Conservation (phyloP, 2,888 invertebrate genomes). For the Agrochola circellaris region DNA sequence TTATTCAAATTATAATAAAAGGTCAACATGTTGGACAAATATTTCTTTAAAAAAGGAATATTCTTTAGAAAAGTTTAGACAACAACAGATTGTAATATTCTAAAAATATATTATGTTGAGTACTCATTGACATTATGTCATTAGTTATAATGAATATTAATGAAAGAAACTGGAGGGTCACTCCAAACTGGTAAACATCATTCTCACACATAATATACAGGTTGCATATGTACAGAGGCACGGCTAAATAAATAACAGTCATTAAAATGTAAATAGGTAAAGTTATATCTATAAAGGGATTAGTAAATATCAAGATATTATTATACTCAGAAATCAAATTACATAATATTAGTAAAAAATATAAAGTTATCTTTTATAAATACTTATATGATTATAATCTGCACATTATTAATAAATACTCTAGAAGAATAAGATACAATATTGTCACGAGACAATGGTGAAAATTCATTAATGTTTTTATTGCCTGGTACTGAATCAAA, state of each 20-base stretch:
- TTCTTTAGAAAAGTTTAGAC: neutral
- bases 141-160: slow-evolving; percentile 47
- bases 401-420: slow-evolving; percentile 23
- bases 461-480: slow-evolving; percentile 62
- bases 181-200: slow-evolving; percentile 45
- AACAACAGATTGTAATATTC: slow-evolving; percentile 3
- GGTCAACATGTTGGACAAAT: neutral
- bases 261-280: slow-evolving; percentile 26
- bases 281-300: slow-evolving; percentile 20
- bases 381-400: slow-evolving; percentile 25
- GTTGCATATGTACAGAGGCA: slow-evolving; percentile 39
- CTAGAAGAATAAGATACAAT: slow-evolving; percentile 41
- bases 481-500: slow-evolving; percentile 51
- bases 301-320: slow-evolving; percentile 32
- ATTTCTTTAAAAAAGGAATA: slow-evolving; percentile 4
- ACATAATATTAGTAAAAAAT: slow-evolving; percentile 44
- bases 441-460: slow-evolving; percentile 63
- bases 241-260: slow-evolving; percentile 45
- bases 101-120: slow-evolving; percentile 7
- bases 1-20: slow-evolving; percentile 11
- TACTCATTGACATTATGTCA: slow-evolving; percentile 26
- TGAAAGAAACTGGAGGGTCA: slow-evolving; percentile 29
- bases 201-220: slow-evolving; percentile 44
- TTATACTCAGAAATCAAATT: slow-evolving; percentile 37
- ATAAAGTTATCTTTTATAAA: slow-evolving; percentile 16